Conservation (phyloP, 2,888 invertebrate genomes). For the Xanthorhoe designata region DNA sequence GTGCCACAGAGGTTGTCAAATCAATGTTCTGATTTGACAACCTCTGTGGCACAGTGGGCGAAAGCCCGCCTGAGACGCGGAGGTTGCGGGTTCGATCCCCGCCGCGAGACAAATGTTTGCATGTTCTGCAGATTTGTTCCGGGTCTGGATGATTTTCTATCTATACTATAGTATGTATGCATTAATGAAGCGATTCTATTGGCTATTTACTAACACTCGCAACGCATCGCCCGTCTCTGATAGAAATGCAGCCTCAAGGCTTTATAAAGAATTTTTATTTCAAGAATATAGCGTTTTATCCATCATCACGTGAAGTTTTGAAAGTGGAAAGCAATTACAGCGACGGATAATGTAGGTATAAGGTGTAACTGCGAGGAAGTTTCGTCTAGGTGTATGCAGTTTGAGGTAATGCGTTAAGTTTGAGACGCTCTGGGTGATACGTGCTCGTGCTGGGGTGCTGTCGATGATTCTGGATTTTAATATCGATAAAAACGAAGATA, state of each 20-base stretch:
- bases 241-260: background rate
- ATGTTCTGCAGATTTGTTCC: too few relatives aligned
- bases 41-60: too few relatives aligned
- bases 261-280: background rate
- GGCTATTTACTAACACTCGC: too few relatives aligned
- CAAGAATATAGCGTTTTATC: slow-evolving; percentile 8
- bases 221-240: too few relatives aligned
- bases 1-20: too few relatives aligned
- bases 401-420: slow-evolving; percentile 78
- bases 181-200: too few relatives aligned
- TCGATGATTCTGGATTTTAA: background rate
- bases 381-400: slow-evolving; percentile 66
- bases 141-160: too few relatives aligned
- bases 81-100: too few relatives aligned
- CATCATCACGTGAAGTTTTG: slow-evolving; percentile 15
- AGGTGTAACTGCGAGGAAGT: slow-evolving; percentile 64
- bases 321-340: slow-evolving; percentile 36
- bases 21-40: too few relatives aligned
- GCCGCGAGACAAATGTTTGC: too few relatives aligned
- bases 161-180: too few relatives aligned
- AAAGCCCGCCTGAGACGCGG: too few relatives aligned
- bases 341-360: slow-evolving; percentile 49
- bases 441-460: slow-evolving; percentile 49
- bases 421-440: slow-evolving; percentile 65
- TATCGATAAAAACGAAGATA: background rate